phyloP scores from a whole-genome alignment of 2,888 invertebrate genomes.

The Chloroclysta siterata region DNA sequence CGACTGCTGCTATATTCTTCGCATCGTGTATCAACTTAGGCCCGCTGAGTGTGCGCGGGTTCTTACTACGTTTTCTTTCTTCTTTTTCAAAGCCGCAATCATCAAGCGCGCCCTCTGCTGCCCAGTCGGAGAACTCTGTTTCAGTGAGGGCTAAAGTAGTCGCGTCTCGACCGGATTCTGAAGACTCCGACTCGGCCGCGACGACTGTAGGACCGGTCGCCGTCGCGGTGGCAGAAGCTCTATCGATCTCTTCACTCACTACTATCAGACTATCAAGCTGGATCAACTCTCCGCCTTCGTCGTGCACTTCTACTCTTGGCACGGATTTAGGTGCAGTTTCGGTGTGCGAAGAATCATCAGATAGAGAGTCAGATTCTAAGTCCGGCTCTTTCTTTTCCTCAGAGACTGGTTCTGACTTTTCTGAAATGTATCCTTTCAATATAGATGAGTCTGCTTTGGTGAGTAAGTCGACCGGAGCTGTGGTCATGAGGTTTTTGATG shows the following conservation, averaged over 20 bases:
- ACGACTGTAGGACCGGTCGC: constrained; percentile 74
- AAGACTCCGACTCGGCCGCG: constrained; percentile 78
- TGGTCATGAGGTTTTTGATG: constrained; percentile 76
- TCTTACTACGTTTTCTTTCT: constrained; percentile 62
- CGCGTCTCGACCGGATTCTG: constrained; percentile 89
- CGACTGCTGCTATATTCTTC: constrained; percentile 69
- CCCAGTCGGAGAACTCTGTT: constrained; percentile 96
- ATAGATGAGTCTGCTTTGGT: constrained; percentile 66
- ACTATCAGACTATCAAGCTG: constrained; percentile 86
- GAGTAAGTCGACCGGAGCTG: constrained; percentile 72
- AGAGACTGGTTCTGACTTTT: constrained; percentile 81
- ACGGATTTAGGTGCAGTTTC: constrained; percentile 79
- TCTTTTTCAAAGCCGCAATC: constrained; percentile 85
- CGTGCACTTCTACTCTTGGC: constrained; percentile 90
- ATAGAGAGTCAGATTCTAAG: constrained; percentile 86
- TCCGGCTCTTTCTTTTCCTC: constrained; percentile 71
- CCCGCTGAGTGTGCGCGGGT: constrained; percentile 66
- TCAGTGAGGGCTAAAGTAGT: constrained; percentile 91
- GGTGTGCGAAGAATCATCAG: constrained; percentile 71
- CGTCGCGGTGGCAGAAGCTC: constrained; percentile 60
- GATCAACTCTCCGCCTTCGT: constrained; percentile 88
- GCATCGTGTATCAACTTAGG: constrained; percentile 72
- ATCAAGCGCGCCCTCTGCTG: constrained; percentile 91
- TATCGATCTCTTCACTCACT: constrained; percentile 66
- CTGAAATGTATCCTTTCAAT: constrained; percentile 76